Conservation (phyloP, 30 jellyfish, hydroid and myxozoan genomes). For the Catostylus mosaicus region DNA sequence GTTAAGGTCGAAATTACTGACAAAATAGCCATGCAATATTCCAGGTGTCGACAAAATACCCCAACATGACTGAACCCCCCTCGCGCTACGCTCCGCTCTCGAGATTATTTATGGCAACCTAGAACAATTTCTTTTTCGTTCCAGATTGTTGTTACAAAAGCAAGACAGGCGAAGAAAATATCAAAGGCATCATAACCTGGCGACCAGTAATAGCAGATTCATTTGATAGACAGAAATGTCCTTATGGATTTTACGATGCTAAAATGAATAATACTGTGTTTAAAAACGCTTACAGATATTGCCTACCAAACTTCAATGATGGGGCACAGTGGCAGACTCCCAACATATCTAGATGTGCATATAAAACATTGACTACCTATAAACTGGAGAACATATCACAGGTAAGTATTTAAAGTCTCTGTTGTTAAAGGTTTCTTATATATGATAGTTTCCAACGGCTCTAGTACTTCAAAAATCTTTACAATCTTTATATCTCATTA, state of each 20-base stretch:
- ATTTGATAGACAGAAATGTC: constrained; percentile 37
- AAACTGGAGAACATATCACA: constrained; percentile 36
- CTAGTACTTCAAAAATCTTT: too few species aligned
- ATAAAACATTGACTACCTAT: constrained; percentile 47
- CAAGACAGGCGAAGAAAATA: constrained; percentile 52
- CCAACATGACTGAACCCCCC: too few species aligned
- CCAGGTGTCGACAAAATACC: too few species aligned
- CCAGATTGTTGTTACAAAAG: constrained; percentile 64
- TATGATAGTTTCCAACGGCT: not conserved
- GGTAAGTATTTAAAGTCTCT: constrained; percentile 12
- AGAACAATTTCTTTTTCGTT: too few species aligned
- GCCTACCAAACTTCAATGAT: constrained; percentile 31
- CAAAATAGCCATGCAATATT: too few species aligned
- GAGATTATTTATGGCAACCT: too few species aligned
- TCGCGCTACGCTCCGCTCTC: too few species aligned
- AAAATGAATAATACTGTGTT: not conserved
- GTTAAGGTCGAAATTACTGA: too few species aligned
- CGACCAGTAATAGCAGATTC: constrained; percentile 26
- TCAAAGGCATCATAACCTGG: constrained; percentile 60
- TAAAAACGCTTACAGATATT: constrained; percentile 21
- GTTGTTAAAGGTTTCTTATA: too few species aligned
- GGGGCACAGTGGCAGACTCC: constrained; percentile 70
- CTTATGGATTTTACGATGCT: constrained; percentile 17
- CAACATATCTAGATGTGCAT: constrained; percentile 28
- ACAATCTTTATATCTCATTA: too few species aligned